Base-by-base conservation (phyloP, 2,888 invertebrate genomes). In the Octodonta nipae region DNA sequence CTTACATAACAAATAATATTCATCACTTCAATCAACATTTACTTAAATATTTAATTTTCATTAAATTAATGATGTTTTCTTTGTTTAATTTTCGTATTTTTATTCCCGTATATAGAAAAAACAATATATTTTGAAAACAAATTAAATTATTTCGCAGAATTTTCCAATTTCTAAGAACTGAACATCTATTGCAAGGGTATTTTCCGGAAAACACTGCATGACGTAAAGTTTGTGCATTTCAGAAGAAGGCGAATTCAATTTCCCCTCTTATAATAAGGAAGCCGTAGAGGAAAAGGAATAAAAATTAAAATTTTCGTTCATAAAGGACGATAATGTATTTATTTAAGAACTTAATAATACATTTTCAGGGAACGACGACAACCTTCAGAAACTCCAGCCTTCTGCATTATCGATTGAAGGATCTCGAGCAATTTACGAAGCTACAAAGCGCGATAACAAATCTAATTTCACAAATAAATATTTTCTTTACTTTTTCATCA, bases 401-500 rank as follows among this genome's bases (percentile, higher is more conserved):
- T 47, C 51, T 45, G 46, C 49, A 41, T 47, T 56, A 56, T 56
- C 54, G 56, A 57, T 56, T 54, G 54, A 51, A 34, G 35, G 40
- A 44, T 47, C 50, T 43, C 47, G 46, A 51, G 53, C 54, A 55
- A 55, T 56, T 54, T 54, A 49, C 44, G 42, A 43, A 45, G 49
- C 48, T 50, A 57, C 54, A 52, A 53, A 54, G 55, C 52, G 46
- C 53, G 47, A 52, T 53, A 60, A 61, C 60, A 61, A 62, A 62
- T 61, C 61, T 61, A 62, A 61, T 62, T 62, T 61, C 56, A 54
- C 58, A 58, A 61, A 60, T 61, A 61, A 61, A 62, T 61, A 61
- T 60, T 60, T 61, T 56, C 56, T 57, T 56, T 58, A 54, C 58
- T 59, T n/a, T n/a, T n/a, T 61, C 60, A 61, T 61, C 60, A 60